Conservation (phyloP, 2,113 vertebrate genomes). For the Phalacrocorax pelagicus region DNA sequence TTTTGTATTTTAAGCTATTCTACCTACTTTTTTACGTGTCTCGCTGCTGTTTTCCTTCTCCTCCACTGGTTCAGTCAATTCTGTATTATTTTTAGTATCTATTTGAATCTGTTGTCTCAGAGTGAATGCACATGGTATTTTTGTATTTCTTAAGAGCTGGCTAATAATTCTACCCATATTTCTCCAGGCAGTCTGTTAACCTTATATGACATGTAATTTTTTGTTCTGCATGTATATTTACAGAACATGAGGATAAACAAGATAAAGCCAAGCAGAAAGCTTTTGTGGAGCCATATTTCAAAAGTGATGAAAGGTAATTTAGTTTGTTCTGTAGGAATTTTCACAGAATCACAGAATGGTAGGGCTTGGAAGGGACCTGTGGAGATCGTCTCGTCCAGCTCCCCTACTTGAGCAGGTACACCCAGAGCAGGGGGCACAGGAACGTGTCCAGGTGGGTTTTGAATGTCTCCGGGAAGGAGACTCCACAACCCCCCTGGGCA, state of each 20-base stretch:
- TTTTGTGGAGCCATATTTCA: too few species aligned
- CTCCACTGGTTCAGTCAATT: neutral
- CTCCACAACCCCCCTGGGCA: too few species aligned
- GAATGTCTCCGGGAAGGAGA: too few species aligned
- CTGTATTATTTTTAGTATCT: neutral
- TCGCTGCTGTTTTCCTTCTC: neutral
- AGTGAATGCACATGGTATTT: neutral
- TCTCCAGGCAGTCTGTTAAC: neutral
- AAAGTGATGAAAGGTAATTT: too few species aligned
- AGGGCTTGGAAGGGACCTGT: too few species aligned
- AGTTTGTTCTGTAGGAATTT: too few species aligned
- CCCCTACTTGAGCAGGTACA: too few species aligned
- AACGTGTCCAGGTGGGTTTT: too few species aligned
- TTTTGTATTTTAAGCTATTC: neutral
- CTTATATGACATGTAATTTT: neutral
- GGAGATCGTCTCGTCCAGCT: too few species aligned
- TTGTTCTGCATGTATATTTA: conserved; percentile 37
- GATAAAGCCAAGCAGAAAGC: too few species aligned
- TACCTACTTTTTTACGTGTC: neutral
- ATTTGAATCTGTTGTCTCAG: neutral
- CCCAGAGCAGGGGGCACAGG: too few species aligned
- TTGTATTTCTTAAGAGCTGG: neutral
- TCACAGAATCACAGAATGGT: too few species aligned
- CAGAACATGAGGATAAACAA: conserved; percentile 67
- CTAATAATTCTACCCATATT: neutral